phyloP scores from a whole-genome alignment of 2,797 vertebrate species.

The Sebastiscus albofasciatus region DNA sequence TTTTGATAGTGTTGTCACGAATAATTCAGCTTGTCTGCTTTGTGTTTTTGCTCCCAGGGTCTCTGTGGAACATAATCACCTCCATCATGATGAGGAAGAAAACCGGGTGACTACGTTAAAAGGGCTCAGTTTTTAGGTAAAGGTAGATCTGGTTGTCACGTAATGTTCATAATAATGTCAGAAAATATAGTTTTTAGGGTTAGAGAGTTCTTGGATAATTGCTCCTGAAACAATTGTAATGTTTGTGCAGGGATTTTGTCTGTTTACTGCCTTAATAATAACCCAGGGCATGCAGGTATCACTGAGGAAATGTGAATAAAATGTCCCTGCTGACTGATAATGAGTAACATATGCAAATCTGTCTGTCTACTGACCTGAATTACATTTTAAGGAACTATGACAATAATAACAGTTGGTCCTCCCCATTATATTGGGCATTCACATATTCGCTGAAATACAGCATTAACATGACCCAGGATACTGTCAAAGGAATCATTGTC shows the following conservation, averaged over 20 bases:
- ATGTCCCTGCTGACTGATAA: background rate
- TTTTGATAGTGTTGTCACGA: background rate
- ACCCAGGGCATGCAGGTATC: background rate
- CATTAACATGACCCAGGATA: background rate
- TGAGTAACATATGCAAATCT: background rate
- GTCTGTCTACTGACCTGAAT: background rate
- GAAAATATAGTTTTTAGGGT: background rate
- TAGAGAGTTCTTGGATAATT: background rate
- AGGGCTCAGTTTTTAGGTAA: background rate
- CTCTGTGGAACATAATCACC: background rate
- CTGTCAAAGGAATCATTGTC: slow-evolving; percentile 38
- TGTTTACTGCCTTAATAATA: background rate
- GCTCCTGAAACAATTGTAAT: background rate
- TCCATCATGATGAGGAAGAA: background rate
- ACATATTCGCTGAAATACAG: slow-evolving; percentile 4
- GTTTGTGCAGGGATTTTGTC: background rate
- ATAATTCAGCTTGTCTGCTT: background rate
- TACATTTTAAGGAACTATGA: background rate
- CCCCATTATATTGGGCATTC: background rate
- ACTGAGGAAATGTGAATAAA: background rate
- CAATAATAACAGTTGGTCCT: background rate
- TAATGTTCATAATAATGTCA: background rate
- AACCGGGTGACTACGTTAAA: background rate
- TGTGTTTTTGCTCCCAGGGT: background rate
- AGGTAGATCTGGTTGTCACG: background rate